Base-by-base conservation (phyloP, 2,888 invertebrate genomes). In the Entomobrya proxima region DNA sequence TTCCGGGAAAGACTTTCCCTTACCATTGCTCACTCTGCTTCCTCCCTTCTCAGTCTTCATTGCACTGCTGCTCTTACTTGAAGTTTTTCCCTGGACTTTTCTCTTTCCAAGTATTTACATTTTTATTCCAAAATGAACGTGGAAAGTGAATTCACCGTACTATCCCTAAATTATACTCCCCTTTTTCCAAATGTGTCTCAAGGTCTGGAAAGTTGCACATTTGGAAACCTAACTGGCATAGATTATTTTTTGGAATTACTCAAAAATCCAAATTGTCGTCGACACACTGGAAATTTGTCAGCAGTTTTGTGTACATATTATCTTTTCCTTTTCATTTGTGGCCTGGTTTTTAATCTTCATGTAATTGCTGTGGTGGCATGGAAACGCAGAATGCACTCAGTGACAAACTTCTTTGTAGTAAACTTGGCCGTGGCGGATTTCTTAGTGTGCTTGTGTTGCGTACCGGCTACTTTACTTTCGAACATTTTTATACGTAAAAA, bases 351-450 rank as follows among this genome's bases (percentile, higher is more conserved):
- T 1, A 72, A 72, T 18, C 18, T 24, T n/a, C 47, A 44, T 2
- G 72, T 72, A 11, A 72, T 72, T 44, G 27, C 27, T 40, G 72
- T 44, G 24, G 40, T 47, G 11, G 15, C 15, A 9, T 27, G 72
- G 40, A 44, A 24, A 9, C 40, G 27, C 2, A 24, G 30, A 24
- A 40, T 40, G 35, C 2, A 47, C 6, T 24, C 72, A 1, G 72
- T 47, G 47, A 44, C 44, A 11, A 44, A 47, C 24, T 7, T 72
- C 2, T 47, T 72, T 11, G 47, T 72, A 2, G 7, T 72, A 4
- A 72, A 72, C n/a, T 72, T 72, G 47, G 72, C 72, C 3, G 47
- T 72, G 24, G 72, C 72, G 18, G 72, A 72, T 27, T 15, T 72
- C 2, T 30, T 72, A 21, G 72, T 72, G 30, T 44, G 44, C 47